Evolutionary conservation across 2,113 vertebrate species (phyloP).

Genomic region (Rhodinocichla rosea): DNA sequence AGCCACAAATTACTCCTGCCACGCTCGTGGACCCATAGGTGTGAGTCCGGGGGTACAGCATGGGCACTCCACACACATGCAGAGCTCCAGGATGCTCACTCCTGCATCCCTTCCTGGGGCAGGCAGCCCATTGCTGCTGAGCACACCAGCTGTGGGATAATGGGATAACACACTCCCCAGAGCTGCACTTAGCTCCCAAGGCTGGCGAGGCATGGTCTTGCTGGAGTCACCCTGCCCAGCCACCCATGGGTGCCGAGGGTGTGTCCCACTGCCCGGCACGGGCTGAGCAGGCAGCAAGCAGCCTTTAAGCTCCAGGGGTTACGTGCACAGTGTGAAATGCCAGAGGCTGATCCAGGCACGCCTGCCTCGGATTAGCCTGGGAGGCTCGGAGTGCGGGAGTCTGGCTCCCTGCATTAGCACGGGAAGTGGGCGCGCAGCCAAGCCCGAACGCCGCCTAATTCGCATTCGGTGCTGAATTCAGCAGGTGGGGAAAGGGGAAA

Average conservation of each 20-base stretch:
- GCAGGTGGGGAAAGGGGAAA: conserved; percentile 34
- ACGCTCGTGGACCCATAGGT: not conserved
- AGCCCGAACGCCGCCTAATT: not conserved
- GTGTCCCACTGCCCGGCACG: rapidly evolving
- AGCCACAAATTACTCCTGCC: conserved; percentile 44
- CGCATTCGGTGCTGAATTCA: not conserved
- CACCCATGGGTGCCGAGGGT: not conserved
- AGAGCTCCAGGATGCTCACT: not conserved
- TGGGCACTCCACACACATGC: rapidly evolving
- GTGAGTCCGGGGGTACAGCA: not conserved
- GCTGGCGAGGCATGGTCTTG: rapidly evolving
- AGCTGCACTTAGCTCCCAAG: not conserved
- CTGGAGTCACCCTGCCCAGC: not conserved
- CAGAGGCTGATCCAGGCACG: not conserved
- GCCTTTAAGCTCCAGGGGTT: not conserved
- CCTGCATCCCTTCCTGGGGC: not conserved
- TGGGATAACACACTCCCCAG: rapidly evolving
- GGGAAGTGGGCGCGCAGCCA: not conserved
- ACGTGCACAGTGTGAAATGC: not conserved
- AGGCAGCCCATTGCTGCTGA: not conserved
- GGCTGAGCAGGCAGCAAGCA: not conserved
- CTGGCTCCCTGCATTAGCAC: not conserved
- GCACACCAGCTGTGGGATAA: rapidly evolving
- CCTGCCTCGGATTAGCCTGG: not conserved
- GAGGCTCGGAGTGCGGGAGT: not conserved